Base-by-base conservation (phyloP, 2,113 vertebrate genomes). In the Salvelinus alpinus region DNA sequence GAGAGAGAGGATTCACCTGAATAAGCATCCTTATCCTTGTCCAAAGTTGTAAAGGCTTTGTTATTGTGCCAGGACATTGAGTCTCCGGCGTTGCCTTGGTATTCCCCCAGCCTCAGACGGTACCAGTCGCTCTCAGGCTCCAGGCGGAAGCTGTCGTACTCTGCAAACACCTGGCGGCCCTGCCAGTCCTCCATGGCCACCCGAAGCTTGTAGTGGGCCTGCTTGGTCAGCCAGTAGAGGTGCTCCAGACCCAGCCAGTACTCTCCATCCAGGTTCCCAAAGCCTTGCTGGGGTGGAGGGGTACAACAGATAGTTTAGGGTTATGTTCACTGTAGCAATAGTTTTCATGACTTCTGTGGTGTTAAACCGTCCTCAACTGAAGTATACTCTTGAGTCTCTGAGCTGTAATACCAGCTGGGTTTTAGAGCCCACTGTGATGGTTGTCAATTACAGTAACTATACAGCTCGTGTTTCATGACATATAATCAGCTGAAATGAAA, bases 31-130 rank as follows among this genome's bases (percentile, higher is more conserved):
- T 92, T 93, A 85, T 97, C 96, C 3, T 91, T 93, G 73, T 97
- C 96, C 79, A 96, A 86, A 2, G 96, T 97, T 80, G 95, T 97
- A 89, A 97, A 97, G 64, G 95, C 95, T 80, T 95, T 96, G 87
- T 95, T 95, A 51, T 89, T 96, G 86, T 97, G 96, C 95, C 96
- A 97, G 4, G 95, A 96, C 4, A 97, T 93, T 0, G 96, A 97
- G 81, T 97, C 96, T 0, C 96, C 96, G 0, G 95, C 96, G 0
- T 83, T 95, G 18, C 96, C 96, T 0, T 88, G 92, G 84, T 96
- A 97, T 20, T 91, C 92, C n/a, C 96, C 96, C 11, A 97, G 91
- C 8, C 94, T 90, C 75, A 97, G 87, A 12, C 96, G 91, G 83
- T 96, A 97, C 92, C 94, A 93, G 80, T 97, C 96, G 0, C 84